These are phyloP conservation scores for Brachyalestes nurse DNA, from an alignment of 2,797 vertebrate genomes.

Conservation along the genomic window DNA sequence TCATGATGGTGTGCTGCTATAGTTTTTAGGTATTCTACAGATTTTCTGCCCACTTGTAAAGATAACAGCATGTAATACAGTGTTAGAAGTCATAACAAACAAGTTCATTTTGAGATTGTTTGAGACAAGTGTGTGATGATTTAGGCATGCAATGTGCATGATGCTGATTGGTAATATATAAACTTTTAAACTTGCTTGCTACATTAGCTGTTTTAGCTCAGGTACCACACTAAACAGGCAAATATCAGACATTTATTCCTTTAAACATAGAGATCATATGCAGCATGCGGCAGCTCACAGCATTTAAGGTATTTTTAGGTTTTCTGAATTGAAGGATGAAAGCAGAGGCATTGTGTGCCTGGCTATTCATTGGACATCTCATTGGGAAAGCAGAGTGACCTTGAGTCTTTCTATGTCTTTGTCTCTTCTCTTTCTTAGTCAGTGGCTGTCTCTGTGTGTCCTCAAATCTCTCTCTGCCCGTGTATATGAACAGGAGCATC, in stretches of 20 bases:
- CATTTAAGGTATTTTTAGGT: constrained; percentile 17
- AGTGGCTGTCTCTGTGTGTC: constrained; percentile 14
- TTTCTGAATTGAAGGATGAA: constrained; percentile 20
- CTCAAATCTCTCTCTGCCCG: constrained; percentile 35
- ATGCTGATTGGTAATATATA: too few relatives aligned
- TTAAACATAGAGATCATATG: constrained; percentile 1
- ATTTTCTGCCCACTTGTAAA: too few relatives aligned
- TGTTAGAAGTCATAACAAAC: too few relatives aligned
- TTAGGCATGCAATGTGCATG: too few relatives aligned
- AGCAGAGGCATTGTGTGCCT: constrained; percentile 8
- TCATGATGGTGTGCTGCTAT: too few relatives aligned
- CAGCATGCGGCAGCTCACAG: neutral
- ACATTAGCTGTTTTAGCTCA: too few relatives aligned
- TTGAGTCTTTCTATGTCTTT: constrained; percentile 28
- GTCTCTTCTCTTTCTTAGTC: neutral
- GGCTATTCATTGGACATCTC: constrained; percentile 25
- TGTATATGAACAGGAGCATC: neutral
- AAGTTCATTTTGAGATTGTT: too few relatives aligned
- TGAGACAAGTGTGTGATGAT: too few relatives aligned
- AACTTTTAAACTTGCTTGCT: too few relatives aligned
- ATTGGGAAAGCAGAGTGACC: constrained; percentile 21
- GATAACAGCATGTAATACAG: too few relatives aligned
- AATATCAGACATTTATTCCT: too few relatives aligned
- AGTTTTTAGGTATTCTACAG: too few relatives aligned
- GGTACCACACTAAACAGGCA: neutral